A percentile compares a stretch with the other conserved stretches of the same genome.
These are phyloP conservation scores for Kuschelorhynchus macadamiae DNA, from an alignment of 2,888 invertebrate species.

Conservation along the genomic window DNA sequence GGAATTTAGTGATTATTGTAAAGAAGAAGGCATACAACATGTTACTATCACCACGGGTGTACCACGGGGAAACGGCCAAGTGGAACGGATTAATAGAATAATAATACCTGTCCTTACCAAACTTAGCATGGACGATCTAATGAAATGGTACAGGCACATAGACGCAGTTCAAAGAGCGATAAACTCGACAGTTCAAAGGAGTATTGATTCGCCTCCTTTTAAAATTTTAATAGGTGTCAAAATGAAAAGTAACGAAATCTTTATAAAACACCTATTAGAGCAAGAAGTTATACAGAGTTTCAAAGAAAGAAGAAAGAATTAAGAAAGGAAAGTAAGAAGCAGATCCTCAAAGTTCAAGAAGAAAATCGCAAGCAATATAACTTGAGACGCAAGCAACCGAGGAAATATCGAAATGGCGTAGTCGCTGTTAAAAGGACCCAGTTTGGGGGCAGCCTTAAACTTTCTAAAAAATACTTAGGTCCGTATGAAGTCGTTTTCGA, in stretches of 20 bases:
- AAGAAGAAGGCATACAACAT: slow-evolving; percentile 60
- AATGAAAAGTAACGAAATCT: slow-evolving; percentile 53
- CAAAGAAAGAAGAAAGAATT: slow-evolving; percentile 39
- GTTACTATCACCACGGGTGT: slow-evolving; percentile 57
- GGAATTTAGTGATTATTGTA: slow-evolving; percentile 61
- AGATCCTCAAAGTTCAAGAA: slow-evolving; percentile 47
- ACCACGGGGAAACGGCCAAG: slow-evolving; percentile 63
- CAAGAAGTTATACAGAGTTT: slow-evolving; percentile 36
- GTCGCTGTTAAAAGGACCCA: slow-evolving; percentile 64
- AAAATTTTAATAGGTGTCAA: slow-evolving; percentile 28
- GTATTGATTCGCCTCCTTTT: slow-evolving; percentile 51
- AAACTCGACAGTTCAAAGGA: slow-evolving; percentile 52
- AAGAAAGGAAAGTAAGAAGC: slow-evolving; percentile 41
- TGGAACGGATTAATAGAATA: slow-evolving; percentile 55
- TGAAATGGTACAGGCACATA: slow-evolving; percentile 49
- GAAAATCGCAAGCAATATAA: slow-evolving; percentile 55
- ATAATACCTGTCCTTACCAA: slow-evolving; percentile 40
- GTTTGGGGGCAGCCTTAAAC: slow-evolving; percentile 61
- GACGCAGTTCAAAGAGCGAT: slow-evolving; percentile 51
- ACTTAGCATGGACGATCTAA: slow-evolving; percentile 35
- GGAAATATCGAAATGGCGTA: slow-evolving; percentile 51
- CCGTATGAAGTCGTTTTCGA: slow-evolving; percentile 53
- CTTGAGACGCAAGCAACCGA: slow-evolving; percentile 51
- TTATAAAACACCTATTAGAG: slow-evolving; percentile 58
- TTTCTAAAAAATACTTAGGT: slow-evolving; percentile 61